phyloP scores from a whole-genome alignment of 2,113 vertebrate species.

The Morone chrysops region DNA sequence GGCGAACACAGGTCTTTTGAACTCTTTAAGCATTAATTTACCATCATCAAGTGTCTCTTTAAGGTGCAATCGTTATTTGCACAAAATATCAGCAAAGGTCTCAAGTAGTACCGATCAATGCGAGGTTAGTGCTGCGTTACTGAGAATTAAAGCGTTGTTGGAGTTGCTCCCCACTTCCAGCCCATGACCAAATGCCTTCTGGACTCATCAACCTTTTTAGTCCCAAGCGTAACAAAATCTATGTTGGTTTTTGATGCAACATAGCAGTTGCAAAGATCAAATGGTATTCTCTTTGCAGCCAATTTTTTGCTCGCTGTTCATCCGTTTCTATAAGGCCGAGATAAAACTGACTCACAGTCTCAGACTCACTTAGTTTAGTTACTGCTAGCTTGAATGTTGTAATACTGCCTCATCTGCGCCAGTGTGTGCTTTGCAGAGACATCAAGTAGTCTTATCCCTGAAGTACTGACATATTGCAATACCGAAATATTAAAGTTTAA shows the following conservation, averaged over 20 bases:
- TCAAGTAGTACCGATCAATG: conserved; percentile 23
- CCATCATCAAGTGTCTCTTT: conserved; percentile 39
- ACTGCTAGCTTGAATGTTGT: neutral
- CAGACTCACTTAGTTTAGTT: neutral
- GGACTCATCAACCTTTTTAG: neutral
- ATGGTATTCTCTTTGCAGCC: neutral
- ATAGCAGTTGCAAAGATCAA: neutral
- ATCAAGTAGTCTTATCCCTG: too few species aligned
- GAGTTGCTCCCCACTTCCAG: neutral
- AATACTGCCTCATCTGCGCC: neutral
- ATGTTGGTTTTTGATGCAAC: neutral
- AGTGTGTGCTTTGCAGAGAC: neutral
- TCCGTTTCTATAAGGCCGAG: neutral
- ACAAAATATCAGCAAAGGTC: conserved; percentile 32
- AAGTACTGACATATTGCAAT: neutral
- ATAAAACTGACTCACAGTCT: neutral
- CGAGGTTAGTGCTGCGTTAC: neutral
- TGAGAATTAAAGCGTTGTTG: conserved; percentile 9
- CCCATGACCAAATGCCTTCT: neutral
- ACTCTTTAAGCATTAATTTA: conserved; percentile 35
- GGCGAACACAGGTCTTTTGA: conserved; percentile 24
- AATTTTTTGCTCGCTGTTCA: neutral
- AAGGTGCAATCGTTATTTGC: conserved; percentile 39
- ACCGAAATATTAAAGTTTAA: neutral
- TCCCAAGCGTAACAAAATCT: neutral